A percentile compares a stretch with the other conserved stretches of the same genome.
These are phyloP conservation scores for Caenorhabditis sp. DNA, from an alignment of 2,888 invertebrate species.

Conservation along the genomic window DNA sequence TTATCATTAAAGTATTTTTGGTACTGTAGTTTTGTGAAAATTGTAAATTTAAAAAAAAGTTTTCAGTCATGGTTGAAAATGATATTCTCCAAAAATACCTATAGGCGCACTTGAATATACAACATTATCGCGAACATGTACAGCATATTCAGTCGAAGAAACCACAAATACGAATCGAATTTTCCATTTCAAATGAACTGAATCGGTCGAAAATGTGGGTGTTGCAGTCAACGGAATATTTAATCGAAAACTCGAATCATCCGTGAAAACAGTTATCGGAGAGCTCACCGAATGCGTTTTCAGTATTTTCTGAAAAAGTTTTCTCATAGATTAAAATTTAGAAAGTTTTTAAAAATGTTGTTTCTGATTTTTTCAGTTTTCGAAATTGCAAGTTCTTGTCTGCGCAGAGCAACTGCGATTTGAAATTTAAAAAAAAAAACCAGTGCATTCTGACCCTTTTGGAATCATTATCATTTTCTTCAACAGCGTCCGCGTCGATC, in stretches of 20 bases:
- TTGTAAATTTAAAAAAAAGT: no score
- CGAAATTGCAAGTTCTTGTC: no score
- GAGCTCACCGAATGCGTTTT: conserved; percentile 26
- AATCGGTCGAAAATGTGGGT: conserved; percentile 89
- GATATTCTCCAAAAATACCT: conserved; percentile 13
- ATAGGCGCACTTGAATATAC: conserved; percentile 30
- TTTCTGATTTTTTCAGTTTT: no score
- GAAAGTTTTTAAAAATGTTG: no score
- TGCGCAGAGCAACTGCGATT: no score
- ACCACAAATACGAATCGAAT: conserved; percentile 93
- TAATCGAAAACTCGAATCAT: conserved; percentile 87
- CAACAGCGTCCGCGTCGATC: conserved; percentile 5
- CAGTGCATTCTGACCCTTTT: conserved; percentile 2
- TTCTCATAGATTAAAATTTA: no score
- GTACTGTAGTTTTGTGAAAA: no score
- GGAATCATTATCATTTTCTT: conserved; percentile 5
- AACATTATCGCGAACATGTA: conserved; percentile 19
- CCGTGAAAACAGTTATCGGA: conserved; percentile 85
- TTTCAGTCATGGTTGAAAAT: no score
- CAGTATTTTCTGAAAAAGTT: conserved; percentile 19
- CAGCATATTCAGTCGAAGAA: conserved; percentile 47
- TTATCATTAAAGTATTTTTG: no score
- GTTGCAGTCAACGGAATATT: conserved; percentile 94
- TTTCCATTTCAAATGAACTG: conserved; percentile 84
- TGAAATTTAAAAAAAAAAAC: no score